Conservation (phyloP, 2,113 vertebrate genomes). For the Fregetta grallaria region DNA sequence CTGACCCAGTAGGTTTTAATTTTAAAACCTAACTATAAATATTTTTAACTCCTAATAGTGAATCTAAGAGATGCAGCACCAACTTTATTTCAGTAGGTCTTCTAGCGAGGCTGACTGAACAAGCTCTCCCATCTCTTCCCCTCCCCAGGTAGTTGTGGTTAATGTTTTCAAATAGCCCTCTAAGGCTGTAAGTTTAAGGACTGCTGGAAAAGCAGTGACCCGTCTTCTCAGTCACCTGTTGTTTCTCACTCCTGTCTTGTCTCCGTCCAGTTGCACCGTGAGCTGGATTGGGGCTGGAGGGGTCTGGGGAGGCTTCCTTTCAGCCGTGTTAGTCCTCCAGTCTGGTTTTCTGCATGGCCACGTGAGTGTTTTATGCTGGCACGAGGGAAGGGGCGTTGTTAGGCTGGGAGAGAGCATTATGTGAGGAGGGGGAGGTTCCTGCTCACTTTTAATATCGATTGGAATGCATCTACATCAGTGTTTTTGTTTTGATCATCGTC, state of each 20-base stretch:
- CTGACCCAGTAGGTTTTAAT: neutral
- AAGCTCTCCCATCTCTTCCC: neutral
- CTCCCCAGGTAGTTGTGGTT: neutral
- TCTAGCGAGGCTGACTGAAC: neutral
- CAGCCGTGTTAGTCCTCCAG: fast-evolving
- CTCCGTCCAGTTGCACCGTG: neutral
- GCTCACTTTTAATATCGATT: neutral
- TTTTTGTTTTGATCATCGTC: neutral
- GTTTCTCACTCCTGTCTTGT: neutral
- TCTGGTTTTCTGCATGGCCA: neutral
- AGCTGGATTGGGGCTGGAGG: neutral
- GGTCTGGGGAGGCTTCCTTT: neutral
- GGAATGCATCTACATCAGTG: neutral
- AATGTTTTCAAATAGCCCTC: neutral
- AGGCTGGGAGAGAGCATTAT: neutral
- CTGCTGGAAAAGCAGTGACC: neutral
- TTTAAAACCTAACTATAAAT: neutral
- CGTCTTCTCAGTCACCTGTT: neutral
- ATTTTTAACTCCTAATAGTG: neutral
- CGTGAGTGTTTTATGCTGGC: neutral
- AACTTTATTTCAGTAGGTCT: neutral
- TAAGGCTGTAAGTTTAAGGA: neutral
- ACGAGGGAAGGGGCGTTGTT: neutral
- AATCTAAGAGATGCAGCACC: neutral
- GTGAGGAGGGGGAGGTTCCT: neutral